phyloP scores from a whole-genome alignment of 2,113 vertebrate species.

The Petaurus breviceps region DNA sequence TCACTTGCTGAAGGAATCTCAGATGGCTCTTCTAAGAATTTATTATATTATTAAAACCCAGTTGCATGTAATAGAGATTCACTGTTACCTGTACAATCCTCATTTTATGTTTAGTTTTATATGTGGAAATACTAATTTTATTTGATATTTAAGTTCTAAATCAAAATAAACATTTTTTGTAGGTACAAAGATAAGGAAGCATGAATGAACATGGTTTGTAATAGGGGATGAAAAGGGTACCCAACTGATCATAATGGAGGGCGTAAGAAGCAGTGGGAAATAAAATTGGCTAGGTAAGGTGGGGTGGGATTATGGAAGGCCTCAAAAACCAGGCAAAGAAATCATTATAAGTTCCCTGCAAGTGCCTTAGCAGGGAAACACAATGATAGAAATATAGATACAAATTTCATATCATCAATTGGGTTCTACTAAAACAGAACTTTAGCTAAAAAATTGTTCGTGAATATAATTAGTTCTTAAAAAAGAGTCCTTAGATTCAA shows the following conservation, averaged over 20 bases:
- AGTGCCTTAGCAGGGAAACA: not conserved
- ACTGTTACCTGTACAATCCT: not conserved
- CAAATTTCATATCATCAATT: not conserved
- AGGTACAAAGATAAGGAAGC: not conserved
- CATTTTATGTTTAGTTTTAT: not conserved
- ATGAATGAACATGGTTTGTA: not conserved
- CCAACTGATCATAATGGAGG: not conserved
- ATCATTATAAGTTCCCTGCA: not conserved
- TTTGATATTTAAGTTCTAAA: not conserved
- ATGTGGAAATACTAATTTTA: not conserved
- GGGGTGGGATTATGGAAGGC: not conserved
- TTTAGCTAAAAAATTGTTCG: not conserved
- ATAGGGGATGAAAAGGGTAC: not conserved
- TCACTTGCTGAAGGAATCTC: no score
- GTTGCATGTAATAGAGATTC: not conserved
- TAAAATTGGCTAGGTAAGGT: not conserved
- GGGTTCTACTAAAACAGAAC: not conserved
- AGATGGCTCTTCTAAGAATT: not conserved
- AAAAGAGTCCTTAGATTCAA: not conserved
- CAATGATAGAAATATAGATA: not conserved
- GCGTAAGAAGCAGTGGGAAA: not conserved
- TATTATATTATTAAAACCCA: not conserved
- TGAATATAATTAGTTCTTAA: not conserved
- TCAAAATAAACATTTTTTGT: not conserved
- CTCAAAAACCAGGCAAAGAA: not conserved